Evolutionary conservation across 2,888 invertebrate genomes (phyloP).

Genomic region (Leptothorax acervorum): DNA sequence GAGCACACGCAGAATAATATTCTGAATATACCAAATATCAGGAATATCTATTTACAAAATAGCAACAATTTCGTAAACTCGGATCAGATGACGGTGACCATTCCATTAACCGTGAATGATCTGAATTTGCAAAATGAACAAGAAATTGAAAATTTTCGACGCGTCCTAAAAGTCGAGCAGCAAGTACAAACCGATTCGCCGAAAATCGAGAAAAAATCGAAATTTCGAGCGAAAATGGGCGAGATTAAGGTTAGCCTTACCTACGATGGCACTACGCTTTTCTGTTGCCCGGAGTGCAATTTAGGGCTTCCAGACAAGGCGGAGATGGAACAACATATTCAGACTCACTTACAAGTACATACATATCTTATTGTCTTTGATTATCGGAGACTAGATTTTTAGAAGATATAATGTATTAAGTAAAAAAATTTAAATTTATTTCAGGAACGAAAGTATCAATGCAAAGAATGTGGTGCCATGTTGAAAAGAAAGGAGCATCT

Average conservation of each 20-base stretch:
- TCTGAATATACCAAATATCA: slow-evolving; percentile 84
- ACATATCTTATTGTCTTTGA: not conserved
- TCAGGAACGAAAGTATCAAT: slow-evolving; percentile 86
- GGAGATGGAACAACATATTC: slow-evolving; percentile 85
- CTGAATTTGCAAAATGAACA: slow-evolving; percentile 80
- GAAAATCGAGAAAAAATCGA: slow-evolving; percentile 83
- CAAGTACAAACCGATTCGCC: slow-evolving; percentile 78
- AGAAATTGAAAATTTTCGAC: slow-evolving; percentile 69
- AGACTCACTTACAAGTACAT: slow-evolving; percentile 82
- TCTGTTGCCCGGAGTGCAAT: slow-evolving; percentile 86
- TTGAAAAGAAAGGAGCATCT: slow-evolving; percentile 86
- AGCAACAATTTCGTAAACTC: slow-evolving; percentile 78
- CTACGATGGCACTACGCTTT: slow-evolving; percentile 85
- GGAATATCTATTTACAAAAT: slow-evolving; percentile 79
- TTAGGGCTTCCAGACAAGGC: slow-evolving; percentile 85
- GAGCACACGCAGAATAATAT: slow-evolving; percentile 82
- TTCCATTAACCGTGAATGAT: slow-evolving; percentile 81
- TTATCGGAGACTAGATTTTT: not conserved
- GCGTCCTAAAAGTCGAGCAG: slow-evolving; percentile 74
- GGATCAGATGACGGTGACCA: slow-evolving; percentile 79
- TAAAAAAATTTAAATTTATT: slow-evolving; percentile 48
- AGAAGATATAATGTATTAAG: not conserved
- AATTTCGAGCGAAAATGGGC: slow-evolving; percentile 84
- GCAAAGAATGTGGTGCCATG: slow-evolving; percentile 86
- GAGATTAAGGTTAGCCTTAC: slow-evolving; percentile 84